Base-by-base conservation (phyloP, 2,797 vertebrate genomes). In the Labroides dimidiatus region DNA sequence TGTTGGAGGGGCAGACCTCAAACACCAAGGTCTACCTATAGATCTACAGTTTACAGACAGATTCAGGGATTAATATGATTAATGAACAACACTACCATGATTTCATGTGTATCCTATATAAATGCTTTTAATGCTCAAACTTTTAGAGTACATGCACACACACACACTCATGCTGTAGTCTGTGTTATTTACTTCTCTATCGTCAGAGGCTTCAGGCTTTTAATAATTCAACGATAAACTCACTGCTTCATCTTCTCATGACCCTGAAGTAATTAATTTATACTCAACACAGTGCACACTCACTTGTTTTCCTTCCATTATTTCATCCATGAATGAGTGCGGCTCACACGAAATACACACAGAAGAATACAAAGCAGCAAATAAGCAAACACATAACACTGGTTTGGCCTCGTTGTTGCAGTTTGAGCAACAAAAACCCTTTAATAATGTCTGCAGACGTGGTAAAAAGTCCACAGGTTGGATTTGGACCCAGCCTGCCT, bases 191-290 rank as follows among this genome's bases (percentile, higher is more conserved):
- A 15, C 56, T 58, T 9, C 17, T 10, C 4, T 30, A 12, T 27
- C 27, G 20, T 30, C 14, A 10, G 19, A 60, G n/a, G 33, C 21
- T 6, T 12, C 15, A 21, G 21, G 20, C 12, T 23, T 39, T 16
- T 23, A 41, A 21, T 39, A 55, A 24, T 55, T 23, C n/a, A 56
- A 42, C 21, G 23, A 24, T 58, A 44, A 19, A 44, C 56, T 30
- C 23, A 24, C 16, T 44, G 10, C 55, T n/a, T 44, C 7, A 19
- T 19, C 41, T 45, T 45, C 42, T 33, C 24, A 58, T 45, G 42
- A 19, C 55, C 41, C 39, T 19, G 55, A 21, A 55, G 37, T 57
- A 24, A 33, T 50, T 16, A 50, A 27, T 10, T 17, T 10, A 14
- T 27, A 13, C 21, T 27, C 23, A 10, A 15, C 23, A 50, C 8